A percentile compares a stretch with the other conserved stretches of the same genome.
Conservation (phyloP, 2,888 invertebrate genomes). For the Apeira syringaria region DNA sequence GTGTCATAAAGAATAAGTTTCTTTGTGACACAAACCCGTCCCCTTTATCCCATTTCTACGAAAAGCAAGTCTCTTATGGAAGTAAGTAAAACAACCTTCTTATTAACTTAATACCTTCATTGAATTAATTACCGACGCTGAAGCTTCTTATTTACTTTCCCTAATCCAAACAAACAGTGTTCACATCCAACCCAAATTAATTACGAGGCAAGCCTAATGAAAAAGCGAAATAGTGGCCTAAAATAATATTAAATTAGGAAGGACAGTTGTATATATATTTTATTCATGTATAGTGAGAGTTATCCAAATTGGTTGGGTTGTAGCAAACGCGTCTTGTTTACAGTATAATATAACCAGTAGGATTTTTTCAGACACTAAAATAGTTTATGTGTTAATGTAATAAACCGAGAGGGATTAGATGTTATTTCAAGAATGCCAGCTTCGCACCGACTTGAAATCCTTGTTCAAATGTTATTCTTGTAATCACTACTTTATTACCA, state of each 20-base stretch:
- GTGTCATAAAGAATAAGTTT: no score
- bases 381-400: no score
- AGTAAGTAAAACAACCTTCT: not conserved
- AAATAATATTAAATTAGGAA: slow-evolving; percentile 35
- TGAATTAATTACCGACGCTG: not conserved
- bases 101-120: slow-evolving; percentile 1
- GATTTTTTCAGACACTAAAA: not conserved
- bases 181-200: slow-evolving; percentile 27
- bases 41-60: no score
- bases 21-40: no score
- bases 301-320: slow-evolving; percentile 7
- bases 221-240: slow-evolving; percentile 33
- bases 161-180: slow-evolving; percentile 19
- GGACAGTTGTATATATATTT: slow-evolving; percentile 26
- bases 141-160: slow-evolving; percentile 8
- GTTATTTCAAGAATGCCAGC: no score
- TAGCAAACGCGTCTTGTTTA: not conserved
- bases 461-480: no score
- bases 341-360: slow-evolving; percentile 4
- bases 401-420: no score
- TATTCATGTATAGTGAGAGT: slow-evolving; percentile 26
- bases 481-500: no score
- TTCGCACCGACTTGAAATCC: no score
- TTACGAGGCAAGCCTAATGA: slow-evolving; percentile 34
- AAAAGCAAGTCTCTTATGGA: no score